Conservation (phyloP, 2,888 invertebrate species). For the Gibbula magus region DNA sequence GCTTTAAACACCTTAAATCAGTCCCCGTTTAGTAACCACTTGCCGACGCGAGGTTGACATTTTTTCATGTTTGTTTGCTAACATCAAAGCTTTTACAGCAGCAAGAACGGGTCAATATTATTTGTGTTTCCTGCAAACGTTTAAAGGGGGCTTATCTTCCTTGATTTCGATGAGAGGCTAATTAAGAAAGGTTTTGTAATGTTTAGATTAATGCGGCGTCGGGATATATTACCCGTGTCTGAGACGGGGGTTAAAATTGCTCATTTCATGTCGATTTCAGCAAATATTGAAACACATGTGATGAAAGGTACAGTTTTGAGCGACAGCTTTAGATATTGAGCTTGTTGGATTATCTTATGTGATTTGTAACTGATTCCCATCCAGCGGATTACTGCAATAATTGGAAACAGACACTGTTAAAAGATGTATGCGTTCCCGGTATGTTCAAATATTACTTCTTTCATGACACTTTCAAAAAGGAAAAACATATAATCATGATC, state of each 20-base stretch:
- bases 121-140: constrained; percentile 19
- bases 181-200: constrained; percentile 13
- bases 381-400: too few species aligned
- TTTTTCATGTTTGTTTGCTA: constrained; percentile 14
- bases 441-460: too few species aligned
- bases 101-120: constrained; percentile 16
- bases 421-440: too few species aligned
- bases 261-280: neutral
- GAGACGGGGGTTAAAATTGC: neutral
- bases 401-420: too few species aligned
- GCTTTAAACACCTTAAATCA: neutral
- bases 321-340: neutral
- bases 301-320: neutral
- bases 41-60: neutral
- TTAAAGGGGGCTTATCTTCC: neutral
- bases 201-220: constrained; percentile 4
- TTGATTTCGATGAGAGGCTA: constrained; percentile 15
- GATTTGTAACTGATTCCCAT: too few species aligned
- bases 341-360: neutral
- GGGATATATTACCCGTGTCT: neutral
- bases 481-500: too few species aligned
- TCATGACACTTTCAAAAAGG: too few species aligned
- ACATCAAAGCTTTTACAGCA: neutral
- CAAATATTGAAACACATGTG: neutral
- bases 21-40: neutral